phyloP scores from a whole-genome alignment of 2,113 vertebrate species.

The Thymallus thymallus region DNA sequence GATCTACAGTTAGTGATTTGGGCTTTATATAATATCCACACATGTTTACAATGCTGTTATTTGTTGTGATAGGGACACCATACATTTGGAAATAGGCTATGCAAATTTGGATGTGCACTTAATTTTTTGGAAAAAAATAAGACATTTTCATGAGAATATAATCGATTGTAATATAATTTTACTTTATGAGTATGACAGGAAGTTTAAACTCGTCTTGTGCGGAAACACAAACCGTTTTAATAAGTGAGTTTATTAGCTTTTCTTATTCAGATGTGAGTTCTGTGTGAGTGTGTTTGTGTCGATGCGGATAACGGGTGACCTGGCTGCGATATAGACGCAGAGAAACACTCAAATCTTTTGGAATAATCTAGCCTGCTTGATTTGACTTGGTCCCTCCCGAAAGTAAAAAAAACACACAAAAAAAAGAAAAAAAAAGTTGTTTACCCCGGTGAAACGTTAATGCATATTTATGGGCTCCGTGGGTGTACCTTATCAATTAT shows the following conservation, averaged over 20 bases:
- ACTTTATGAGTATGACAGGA: too few relatives aligned
- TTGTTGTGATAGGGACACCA: neutral
- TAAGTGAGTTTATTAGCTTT: too few relatives aligned
- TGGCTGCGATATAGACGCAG: slow-evolving; percentile 35
- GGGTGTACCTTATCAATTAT: slow-evolving; percentile 71
- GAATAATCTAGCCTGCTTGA: slow-evolving; percentile 64
- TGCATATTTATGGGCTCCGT: slow-evolving; percentile 64
- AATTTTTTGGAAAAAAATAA: neutral
- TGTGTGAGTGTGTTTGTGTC: slow-evolving; percentile 29
- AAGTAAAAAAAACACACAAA: slow-evolving; percentile 2
- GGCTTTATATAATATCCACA: neutral
- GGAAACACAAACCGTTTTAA: too few relatives aligned
- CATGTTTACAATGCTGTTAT: neutral
- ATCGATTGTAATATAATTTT: neutral
- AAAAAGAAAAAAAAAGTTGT: slow-evolving; percentile 32
- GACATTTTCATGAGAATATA: neutral
- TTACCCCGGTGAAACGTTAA: slow-evolving; percentile 55
- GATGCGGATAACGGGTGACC: too few relatives aligned
- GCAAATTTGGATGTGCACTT: neutral
- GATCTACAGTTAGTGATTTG: neutral
- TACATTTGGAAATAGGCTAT: neutral
- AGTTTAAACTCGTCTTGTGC: too few relatives aligned
- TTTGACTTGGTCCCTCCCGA: slow-evolving; percentile 34
- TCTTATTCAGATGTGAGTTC: neutral
- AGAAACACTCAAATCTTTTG: slow-evolving; percentile 34